A percentile compares a stretch with the other conserved stretches of the same genome.
These are phyloP conservation scores for Platysteira castanea DNA, from an alignment of 2,113 vertebrate genomes.

Conservation along the genomic window DNA sequence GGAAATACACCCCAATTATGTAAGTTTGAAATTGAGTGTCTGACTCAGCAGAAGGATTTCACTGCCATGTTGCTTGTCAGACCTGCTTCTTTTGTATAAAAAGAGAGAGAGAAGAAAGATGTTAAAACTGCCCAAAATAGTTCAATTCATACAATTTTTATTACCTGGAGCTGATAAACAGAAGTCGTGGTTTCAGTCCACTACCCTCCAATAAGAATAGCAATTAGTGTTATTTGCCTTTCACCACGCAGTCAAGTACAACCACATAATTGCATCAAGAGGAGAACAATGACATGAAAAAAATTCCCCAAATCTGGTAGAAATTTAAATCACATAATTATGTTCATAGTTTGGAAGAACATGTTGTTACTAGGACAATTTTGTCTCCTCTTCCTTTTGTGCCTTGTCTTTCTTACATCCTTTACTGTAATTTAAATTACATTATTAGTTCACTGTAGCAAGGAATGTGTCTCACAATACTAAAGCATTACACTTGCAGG, in stretches of 20 bases:
- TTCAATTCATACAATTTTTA: background rate
- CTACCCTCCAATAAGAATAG: constrained; percentile 11
- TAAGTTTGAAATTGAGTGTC: background rate
- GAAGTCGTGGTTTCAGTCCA: constrained; percentile 20
- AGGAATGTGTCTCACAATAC: background rate
- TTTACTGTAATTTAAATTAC: background rate
- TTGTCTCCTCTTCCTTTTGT: background rate
- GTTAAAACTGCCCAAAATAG: background rate
- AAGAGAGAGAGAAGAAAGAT: background rate
- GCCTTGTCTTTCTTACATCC: background rate
- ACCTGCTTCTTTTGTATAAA: background rate
- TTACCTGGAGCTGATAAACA: constrained; percentile 18
- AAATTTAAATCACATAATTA: background rate
- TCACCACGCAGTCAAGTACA: background rate
- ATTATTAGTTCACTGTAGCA: background rate
- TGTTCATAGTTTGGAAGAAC: background rate
- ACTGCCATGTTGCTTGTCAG: background rate
- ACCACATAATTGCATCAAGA: constrained; percentile 28
- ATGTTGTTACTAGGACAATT: background rate
- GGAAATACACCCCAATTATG: background rate
- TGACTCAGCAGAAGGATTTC: constrained; percentile 22
- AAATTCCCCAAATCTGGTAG: background rate
- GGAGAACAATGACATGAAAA: background rate
- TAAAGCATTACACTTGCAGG: background rate
- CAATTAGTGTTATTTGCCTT: constrained; percentile 1